phyloP scores from a whole-genome alignment of 2,888 invertebrate species.

The Sarcophaga variegata region DNA sequence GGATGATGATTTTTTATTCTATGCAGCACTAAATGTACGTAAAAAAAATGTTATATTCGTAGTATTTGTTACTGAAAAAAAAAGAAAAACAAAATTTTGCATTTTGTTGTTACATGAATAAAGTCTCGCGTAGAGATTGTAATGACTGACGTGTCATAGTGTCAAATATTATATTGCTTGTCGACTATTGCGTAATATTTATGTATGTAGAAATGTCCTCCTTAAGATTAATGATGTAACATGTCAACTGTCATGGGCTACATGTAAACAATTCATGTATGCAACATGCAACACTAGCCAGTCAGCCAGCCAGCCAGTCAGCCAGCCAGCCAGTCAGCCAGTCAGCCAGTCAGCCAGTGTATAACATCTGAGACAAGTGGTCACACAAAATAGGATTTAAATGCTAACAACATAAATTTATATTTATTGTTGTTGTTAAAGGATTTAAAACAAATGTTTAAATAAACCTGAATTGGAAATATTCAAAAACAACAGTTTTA shows the following conservation, averaged over 20 bases:
- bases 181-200: conserved; percentile 33
- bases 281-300: conserved; percentile 18
- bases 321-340: too few relatives aligned
- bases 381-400: not conserved
- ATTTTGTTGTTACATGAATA: not conserved
- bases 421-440: not conserved
- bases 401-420: not conserved
- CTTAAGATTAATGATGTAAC: conserved; percentile 66
- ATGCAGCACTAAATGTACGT: conserved; percentile 34
- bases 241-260: conserved; percentile 63
- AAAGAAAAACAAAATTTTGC: not conserved
- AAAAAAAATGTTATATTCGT: conserved; percentile 35
- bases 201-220: conserved; percentile 25
- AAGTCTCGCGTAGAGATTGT: conserved; percentile 8
- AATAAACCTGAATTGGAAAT: conserved; percentile 38
- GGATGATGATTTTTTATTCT: conserved; percentile 10
- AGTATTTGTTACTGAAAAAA: not conserved
- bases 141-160: not conserved
- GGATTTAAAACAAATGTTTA: conserved; percentile 59
- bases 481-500: conserved; percentile 22
- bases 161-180: not conserved
- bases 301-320: not conserved
- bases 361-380: not conserved
- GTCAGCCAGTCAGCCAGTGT: not conserved
- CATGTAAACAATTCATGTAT: conserved; percentile 42